Evolutionary conservation across 1,140 invertebrate species (phyloP), one percentile per base, ranked within the genome.

Genomic region (Drosophila tani): DNA sequence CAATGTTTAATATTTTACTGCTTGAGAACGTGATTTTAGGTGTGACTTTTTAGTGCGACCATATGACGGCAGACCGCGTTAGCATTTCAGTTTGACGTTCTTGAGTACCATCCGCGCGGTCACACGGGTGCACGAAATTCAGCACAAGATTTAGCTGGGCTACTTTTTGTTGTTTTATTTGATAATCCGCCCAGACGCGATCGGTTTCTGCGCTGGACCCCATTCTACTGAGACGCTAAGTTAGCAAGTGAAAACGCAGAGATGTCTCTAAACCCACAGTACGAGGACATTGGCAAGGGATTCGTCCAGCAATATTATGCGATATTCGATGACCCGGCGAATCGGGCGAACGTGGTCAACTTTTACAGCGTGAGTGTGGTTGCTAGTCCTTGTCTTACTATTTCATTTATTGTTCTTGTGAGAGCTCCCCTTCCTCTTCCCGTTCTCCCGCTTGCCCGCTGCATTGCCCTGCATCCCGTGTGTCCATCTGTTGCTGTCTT

Each of bases 301-400:
- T 99, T 99, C 93, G 97, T 98, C 40, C 96, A 97, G 81, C 97
- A 98, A 94, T 99, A 98, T 94, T 99, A 99, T 93, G 94, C 95
- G 40, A 91, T 98, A 77, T 98, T 99, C 92, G 98, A 99, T 93
- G 97, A 98, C 94, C 96, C 96, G 76, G 94, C 94, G 67, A 96
- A 97, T 86, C 95, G 98, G 92, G 94, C 95, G 81, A 96, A 95
- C 93, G 95, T 99, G 90, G 95, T 96, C 58, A 97, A 96, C 93
- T 96, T 99, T 94, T 99, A 98, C 93, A 98, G 97, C 94, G 98
- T 98, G 94, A 97, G 97, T 96, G 2, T 2, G 24, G 29, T 7
- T 60, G 29, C 35, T 5, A 29, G 11, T 19, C n/a, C 14, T 50
- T 51, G 19, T 14, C 27, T 24, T 6, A 21, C 7, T 27, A 41